Percentiles rank a stretch among this genome's conserved stretches.
Evolutionary conservation across 2,797 vertebrate genomes (phyloP).

Genomic region (Ptychobarbus kaznakovi): DNA sequence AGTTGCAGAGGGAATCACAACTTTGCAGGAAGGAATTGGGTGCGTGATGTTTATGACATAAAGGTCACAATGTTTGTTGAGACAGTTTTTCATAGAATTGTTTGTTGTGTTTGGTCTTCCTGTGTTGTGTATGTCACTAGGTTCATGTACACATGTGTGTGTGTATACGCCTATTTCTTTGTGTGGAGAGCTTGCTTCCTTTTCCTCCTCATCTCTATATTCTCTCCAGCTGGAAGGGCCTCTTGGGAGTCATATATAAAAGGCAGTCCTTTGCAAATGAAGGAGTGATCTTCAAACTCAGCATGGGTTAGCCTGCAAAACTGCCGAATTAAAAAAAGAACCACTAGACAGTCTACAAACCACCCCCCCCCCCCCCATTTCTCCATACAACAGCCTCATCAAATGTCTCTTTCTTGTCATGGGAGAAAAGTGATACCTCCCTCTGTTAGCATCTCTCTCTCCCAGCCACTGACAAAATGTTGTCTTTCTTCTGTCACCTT

Average conservation of each 20-base stretch:
- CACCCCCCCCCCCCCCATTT: slow-evolving; percentile 38
- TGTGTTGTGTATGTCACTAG: background rate
- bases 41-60: slow-evolving; percentile 9
- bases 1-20: background rate
- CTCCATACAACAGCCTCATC: slow-evolving; percentile 47
- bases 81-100: background rate
- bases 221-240: slow-evolving; percentile 63
- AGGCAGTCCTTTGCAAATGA: slow-evolving; percentile 72
- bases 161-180: slow-evolving; percentile 23
- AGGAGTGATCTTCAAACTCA: slow-evolving; percentile 71
- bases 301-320: slow-evolving; percentile 70
- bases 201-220: slow-evolving; percentile 57
- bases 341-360: slow-evolving; percentile 65
- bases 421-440: slow-evolving; percentile 17
- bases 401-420: slow-evolving; percentile 63
- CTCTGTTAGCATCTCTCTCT: slow-evolving; percentile 28
- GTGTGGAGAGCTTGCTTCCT: slow-evolving; percentile 49
- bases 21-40: slow-evolving; percentile 27
- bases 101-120: slow-evolving; percentile 30
- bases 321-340: slow-evolving; percentile 72
- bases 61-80: slow-evolving; percentile 32
- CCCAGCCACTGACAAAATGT: background rate
- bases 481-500: slow-evolving; percentile 43
- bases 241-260: slow-evolving; percentile 72
- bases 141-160: slow-evolving; percentile 13